Evolutionary conservation across 2,797 vertebrate species (phyloP).

Genomic region (Enteromius afrohamiltoni): DNA sequence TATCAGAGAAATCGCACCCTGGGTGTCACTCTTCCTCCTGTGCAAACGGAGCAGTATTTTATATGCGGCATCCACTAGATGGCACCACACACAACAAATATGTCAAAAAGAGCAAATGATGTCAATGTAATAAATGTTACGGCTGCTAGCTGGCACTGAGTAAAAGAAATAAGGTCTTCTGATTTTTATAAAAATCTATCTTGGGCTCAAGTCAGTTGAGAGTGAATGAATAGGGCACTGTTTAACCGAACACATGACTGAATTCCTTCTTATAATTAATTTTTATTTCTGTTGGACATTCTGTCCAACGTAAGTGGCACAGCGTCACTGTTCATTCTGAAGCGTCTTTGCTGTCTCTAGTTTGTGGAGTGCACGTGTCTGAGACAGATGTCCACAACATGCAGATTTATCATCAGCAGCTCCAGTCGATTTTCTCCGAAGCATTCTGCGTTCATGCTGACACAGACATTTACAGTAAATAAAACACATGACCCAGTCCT

Average conservation of each 20-base stretch:
- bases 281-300: background rate
- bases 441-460: background rate
- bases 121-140: background rate
- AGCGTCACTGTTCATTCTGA: background rate
- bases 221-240: conserved; percentile 19
- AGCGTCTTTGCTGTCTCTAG: background rate
- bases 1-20: no score
- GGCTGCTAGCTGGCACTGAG: background rate
- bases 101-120: background rate
- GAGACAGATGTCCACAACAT: background rate
- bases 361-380: background rate
- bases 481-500: conserved; percentile 11
- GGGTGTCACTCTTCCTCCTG: background rate
- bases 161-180: background rate
- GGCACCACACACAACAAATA: conserved; percentile 5
- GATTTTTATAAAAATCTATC: conserved; percentile 2
- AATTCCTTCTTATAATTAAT: conserved; percentile 17
- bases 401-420: conserved; percentile 9
- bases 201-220: background rate
- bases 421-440: background rate
- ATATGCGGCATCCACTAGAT: conserved; percentile 15
- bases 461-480: conserved; percentile 26
- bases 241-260: conserved; percentile 2
- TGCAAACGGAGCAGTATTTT: background rate
- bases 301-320: conserved; percentile 8